These are phyloP conservation scores for Nerophis ophidion DNA, from an alignment of 2,113 vertebrate genomes.

Conservation along the genomic window DNA sequence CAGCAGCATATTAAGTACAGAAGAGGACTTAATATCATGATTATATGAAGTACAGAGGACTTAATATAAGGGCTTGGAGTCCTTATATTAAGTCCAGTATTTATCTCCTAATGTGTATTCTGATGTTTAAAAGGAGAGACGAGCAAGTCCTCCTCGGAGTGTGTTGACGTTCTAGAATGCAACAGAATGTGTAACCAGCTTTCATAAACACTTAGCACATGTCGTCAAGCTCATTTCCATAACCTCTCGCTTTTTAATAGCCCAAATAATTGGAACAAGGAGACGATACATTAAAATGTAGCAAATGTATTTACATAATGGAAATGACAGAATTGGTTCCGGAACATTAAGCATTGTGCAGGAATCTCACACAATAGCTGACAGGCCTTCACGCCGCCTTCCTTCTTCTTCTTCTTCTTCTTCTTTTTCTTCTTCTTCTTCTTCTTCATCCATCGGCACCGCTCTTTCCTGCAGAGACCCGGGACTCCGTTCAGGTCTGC, in stretches of 20 bases:
- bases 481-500: conserved; percentile 50
- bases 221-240: conserved; percentile 64
- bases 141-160: conserved; percentile 21
- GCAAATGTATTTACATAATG: conserved; percentile 83
- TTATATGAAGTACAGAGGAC: no score
- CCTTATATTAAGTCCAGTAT: neutral
- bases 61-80: neutral
- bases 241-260: conserved; percentile 74
- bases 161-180: conserved; percentile 43
- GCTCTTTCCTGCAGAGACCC: conserved; percentile 70
- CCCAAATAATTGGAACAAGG: conserved; percentile 73
- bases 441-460: conserved; percentile 57
- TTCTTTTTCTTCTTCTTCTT: no score
- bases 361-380: conserved; percentile 65
- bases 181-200: conserved; percentile 54
- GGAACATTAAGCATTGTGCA: conserved; percentile 78
- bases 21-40: no score
- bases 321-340: conserved; percentile 78
- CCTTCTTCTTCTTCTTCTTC: conserved; percentile 5
- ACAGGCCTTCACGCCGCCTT: conserved; percentile 45
- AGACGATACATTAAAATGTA: conserved; percentile 75
- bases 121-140: no score
- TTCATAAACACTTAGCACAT: conserved; percentile 59
- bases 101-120: no score
- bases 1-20: no score